Evolutionary conservation across 2,888 invertebrate genomes (phyloP), one percentile per base, ranked within the genome.

Genomic region (Idaea biselata): DNA sequence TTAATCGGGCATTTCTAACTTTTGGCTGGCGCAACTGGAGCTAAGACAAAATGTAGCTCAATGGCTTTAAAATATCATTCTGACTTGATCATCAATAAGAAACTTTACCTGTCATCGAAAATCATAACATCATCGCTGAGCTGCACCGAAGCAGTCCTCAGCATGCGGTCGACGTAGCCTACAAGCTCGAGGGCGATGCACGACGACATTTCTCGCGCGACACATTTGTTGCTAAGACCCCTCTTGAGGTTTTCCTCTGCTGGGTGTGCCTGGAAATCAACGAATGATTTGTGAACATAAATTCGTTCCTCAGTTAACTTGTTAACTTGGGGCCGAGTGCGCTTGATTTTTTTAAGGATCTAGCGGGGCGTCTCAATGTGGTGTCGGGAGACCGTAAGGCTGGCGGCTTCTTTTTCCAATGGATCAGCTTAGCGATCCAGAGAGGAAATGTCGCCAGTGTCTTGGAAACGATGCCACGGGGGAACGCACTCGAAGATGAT

Each of bases 131-230:
- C 96, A 63, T 95, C 95, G 58, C 95, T 95, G 58, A 97, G 88
- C 76, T 96, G 96, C 77, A 97, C 94, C 60, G 95, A 95, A 0
- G 96, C 95, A 71, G 97, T 97, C 82, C 97, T 95, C 78, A 97
- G 91, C 87, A 97, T 94, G 68, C 95, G 93, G 88, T 97, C 97
- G 88, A 97, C 96, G 82, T 97, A 97, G 17, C 96, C 95, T 55
- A 97, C 95, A 73, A 97, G 85, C 84, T 97, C 97, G 18, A 96
- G 92, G 93, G 97, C 97, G 80, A 96, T 95, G 82, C 97, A 97
- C 8, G 97, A 95, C 54, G 96, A 96, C 58, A 96, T 94, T 76
- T 97, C 97, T 61, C 95, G 94, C 71, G 96, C 94, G 5, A 95
- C 94, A 80, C 97, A 97, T 92, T 96, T 97, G 72, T 93, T 91